Evolutionary conservation across 2,888 invertebrate species (phyloP).

Genomic region (Margaritifera margaritifera): DNA sequence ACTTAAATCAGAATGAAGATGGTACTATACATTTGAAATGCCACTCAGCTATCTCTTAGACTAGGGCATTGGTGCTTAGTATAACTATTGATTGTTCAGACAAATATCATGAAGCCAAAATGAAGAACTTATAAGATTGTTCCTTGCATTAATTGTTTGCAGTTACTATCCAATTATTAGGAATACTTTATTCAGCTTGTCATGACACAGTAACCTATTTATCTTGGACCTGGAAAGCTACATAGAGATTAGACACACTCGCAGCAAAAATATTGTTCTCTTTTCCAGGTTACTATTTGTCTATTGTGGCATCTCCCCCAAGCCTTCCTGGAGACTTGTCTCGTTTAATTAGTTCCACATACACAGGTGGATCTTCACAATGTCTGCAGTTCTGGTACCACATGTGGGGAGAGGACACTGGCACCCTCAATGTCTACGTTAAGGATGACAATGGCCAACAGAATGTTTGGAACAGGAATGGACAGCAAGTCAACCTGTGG

Average conservation of each 20-base stretch:
- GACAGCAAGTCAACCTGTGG: slow-evolving; percentile 64
- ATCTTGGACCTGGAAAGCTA: too few relatives aligned
- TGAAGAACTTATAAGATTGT: too few relatives aligned
- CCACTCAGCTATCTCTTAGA: too few relatives aligned
- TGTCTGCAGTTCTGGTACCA: slow-evolving; percentile 70
- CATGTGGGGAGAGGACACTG: slow-evolving; percentile 61
- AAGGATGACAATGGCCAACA: slow-evolving; percentile 33
- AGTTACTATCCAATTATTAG: too few relatives aligned
- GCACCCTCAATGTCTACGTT: slow-evolving; percentile 58
- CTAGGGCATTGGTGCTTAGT: too few relatives aligned
- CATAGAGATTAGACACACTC: neutral
- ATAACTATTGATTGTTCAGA: too few relatives aligned
- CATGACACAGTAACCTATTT: too few relatives aligned
- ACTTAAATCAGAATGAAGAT: too few relatives aligned
- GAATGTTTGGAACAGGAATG: slow-evolving; percentile 44
- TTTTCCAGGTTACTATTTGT: slow-evolving; percentile 59
- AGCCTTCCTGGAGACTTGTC: slow-evolving; percentile 77
- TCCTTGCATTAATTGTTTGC: too few relatives aligned
- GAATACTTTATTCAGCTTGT: too few relatives aligned
- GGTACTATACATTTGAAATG: too few relatives aligned
- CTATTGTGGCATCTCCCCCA: slow-evolving; percentile 73
- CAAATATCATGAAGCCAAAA: too few relatives aligned
- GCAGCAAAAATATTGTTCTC: neutral
- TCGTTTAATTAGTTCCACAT: slow-evolving; percentile 59
- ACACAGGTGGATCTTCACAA: slow-evolving; percentile 26